Evolutionary conservation across 2,797 vertebrate genomes (phyloP).

Genomic region (Melanotaenia boesemani): DNA sequence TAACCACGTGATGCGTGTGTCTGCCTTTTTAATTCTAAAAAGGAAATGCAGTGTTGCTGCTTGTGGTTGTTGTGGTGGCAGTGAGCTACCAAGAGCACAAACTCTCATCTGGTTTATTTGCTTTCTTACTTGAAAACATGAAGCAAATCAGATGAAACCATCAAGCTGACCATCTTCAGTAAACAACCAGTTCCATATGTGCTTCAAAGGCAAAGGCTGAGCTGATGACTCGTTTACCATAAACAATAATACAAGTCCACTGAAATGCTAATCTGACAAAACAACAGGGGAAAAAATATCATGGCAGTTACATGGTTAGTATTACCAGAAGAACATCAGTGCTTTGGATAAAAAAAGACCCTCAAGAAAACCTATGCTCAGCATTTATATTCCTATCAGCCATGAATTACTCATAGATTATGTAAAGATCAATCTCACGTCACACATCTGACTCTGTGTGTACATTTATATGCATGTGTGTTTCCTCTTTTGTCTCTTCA

Average conservation of each 20-base stretch:
- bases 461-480: neutral
- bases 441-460: constrained; percentile 4
- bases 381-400: constrained; percentile 1
- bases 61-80: constrained; percentile 32
- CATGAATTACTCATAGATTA: constrained; percentile 1
- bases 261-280: constrained; percentile 49
- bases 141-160: constrained; percentile 47
- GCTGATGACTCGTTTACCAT: constrained; percentile 77
- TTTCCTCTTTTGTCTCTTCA: constrained; percentile 31
- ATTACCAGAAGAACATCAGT: neutral
- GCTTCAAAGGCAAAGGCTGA: constrained; percentile 42
- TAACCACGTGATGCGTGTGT: neutral
- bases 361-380: neutral
- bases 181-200: constrained; percentile 67
- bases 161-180: constrained; percentile 24
- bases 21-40: constrained; percentile 1
- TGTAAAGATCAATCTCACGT: constrained; percentile 31
- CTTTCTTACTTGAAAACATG: constrained; percentile 42
- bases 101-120: constrained; percentile 46
- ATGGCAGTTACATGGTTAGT: too few relatives aligned
- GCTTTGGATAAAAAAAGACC: constrained; percentile 18
- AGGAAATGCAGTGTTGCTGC: constrained; percentile 34
- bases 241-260: constrained; percentile 71
- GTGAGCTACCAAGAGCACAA: constrained; percentile 46
- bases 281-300: constrained; percentile 55